phyloP scores from a whole-genome alignment of 2,888 invertebrate species.

The Tiliacea citrago region DNA sequence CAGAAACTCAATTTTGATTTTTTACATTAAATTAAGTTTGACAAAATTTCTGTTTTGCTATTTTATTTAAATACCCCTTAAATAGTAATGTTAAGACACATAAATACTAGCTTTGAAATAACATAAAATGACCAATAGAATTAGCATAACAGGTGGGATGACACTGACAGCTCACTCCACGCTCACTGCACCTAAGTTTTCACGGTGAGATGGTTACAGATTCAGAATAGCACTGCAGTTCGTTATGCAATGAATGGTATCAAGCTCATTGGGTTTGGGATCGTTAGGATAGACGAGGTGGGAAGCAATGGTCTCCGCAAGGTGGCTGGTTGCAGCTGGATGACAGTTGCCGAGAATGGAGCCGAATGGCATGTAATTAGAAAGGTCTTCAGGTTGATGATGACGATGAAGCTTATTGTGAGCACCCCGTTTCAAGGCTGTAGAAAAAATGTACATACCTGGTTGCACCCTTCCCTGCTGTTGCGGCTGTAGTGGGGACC shows the following conservation, averaged over 20 bases:
- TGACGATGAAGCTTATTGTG: neutral
- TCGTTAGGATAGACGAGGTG: neutral
- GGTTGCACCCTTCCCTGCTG: constrained; percentile 80
- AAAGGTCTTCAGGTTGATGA: neutral
- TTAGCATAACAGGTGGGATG: no score
- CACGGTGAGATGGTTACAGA: no score
- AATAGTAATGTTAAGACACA: no score
- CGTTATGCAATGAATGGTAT: neutral
- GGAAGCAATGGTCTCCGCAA: neutral
- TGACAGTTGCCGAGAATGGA: neutral
- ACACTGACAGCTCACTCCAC: no score
- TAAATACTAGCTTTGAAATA: no score
- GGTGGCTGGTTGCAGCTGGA: neutral
- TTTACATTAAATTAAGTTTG: no score
- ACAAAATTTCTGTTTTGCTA: no score
- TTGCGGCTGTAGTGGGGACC: constrained; percentile 93
- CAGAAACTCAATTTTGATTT: no score
- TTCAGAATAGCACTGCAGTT: no score
- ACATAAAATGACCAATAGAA: no score
- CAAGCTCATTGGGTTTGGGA: neutral
- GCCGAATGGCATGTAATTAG: neutral
- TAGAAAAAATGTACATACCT: constrained; percentile 56
- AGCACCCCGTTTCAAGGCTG: neutral
- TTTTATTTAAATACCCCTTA: no score
- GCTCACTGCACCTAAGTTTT: no score